Conservation (phyloP, 2,113 vertebrate species). For the Neogale vison region DNA sequence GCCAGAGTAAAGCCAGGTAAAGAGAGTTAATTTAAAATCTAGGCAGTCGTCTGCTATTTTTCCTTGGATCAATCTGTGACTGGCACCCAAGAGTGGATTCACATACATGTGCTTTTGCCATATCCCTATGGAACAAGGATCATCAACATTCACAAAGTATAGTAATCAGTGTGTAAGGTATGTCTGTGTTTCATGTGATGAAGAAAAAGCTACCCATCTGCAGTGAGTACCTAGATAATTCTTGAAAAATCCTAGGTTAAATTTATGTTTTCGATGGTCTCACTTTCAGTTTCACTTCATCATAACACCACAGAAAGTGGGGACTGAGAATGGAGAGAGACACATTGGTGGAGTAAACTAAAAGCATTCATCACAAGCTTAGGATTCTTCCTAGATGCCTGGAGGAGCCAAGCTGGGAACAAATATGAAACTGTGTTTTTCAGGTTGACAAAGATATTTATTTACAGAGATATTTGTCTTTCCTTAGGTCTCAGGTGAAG, state of each 20-base stretch:
- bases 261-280: not conserved
- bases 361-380: not conserved
- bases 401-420: not conserved
- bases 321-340: not conserved
- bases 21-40: constrained; percentile 46
- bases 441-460: not conserved
- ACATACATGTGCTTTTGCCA: not conserved
- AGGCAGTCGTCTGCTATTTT: not conserved
- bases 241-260: not conserved
- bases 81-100: not conserved
- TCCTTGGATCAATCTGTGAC: not conserved
- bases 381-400: not conserved
- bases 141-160: not conserved
- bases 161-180: too few relatives aligned
- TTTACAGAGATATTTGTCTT: not conserved
- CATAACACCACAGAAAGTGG: not conserved
- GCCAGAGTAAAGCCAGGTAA: not conserved
- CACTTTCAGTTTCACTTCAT: not conserved
- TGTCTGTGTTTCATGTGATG: not conserved
- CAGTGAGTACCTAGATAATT: not conserved
- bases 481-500: not conserved
- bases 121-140: not conserved
- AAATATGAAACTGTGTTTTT: not conserved
- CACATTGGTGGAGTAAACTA: not conserved
- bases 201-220: not conserved